These are phyloP conservation scores for Hyles euphorbiae DNA, from an alignment of 1,140 invertebrate genomes.

Conservation along the genomic window DNA sequence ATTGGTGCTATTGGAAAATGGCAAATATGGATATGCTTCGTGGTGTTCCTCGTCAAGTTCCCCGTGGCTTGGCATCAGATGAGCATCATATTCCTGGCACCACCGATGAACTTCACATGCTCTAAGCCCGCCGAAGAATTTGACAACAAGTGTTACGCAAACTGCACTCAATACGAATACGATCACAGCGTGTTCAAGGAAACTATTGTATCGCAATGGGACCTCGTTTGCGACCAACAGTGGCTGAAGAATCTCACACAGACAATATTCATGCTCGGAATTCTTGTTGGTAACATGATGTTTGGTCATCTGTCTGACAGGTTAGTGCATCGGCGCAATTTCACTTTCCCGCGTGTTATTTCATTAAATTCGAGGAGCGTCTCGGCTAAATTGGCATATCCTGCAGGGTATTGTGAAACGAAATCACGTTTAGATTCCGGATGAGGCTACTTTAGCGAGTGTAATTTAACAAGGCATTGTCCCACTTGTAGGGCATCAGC, in stretches of 20 bases:
- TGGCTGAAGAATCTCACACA: slow-evolving; percentile 83
- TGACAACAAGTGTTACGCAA: slow-evolving; percentile 50
- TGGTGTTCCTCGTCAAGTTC: slow-evolving; percentile 82
- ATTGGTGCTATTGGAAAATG: slow-evolving; percentile 83
- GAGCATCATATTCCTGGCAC: slow-evolving; percentile 80
- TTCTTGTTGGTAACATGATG: slow-evolving; percentile 81
- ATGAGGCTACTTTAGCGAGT: slow-evolving; percentile 48
- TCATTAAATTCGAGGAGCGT: slow-evolving; percentile 9
- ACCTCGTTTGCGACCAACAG: slow-evolving; percentile 80
- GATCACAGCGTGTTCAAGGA: slow-evolving; percentile 80
- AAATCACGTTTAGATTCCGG: slow-evolving; percentile 31
- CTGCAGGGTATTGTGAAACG: slow-evolving; percentile 16
- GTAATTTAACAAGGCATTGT: slow-evolving; percentile 14
- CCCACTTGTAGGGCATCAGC: slow-evolving; percentile 15
- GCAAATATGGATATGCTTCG: slow-evolving; percentile 81
- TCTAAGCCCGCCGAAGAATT: slow-evolving; percentile 41
- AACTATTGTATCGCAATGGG: slow-evolving; percentile 85
- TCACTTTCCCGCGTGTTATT: background rate
- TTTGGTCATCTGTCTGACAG: slow-evolving; percentile 86
- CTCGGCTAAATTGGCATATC: slow-evolving; percentile 42
- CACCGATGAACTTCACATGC: slow-evolving; percentile 73
- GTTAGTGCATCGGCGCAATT: slow-evolving; percentile 63
- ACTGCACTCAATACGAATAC: slow-evolving; percentile 77
- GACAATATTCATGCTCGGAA: slow-evolving; percentile 85
- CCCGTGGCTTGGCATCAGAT: slow-evolving; percentile 84